phyloP scores from a whole-genome alignment of 2,113 vertebrate genomes.

The Pterocles burchelli region DNA sequence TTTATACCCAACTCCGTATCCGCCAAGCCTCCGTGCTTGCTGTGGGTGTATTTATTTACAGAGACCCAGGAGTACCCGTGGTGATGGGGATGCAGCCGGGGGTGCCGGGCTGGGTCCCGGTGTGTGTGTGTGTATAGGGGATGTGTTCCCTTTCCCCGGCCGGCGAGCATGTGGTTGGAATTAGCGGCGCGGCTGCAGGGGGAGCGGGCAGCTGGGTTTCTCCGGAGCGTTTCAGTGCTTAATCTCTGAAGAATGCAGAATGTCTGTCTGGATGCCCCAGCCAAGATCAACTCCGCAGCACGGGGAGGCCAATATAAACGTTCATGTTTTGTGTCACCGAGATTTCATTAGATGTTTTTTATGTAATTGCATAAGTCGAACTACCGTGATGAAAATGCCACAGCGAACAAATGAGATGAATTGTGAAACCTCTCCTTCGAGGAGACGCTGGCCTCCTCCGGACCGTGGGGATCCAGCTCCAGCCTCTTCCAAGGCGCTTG shows the following conservation, averaged over 20 bases:
- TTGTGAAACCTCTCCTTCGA: background rate
- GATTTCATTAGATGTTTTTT: slow-evolving; percentile 40
- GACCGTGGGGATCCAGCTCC: background rate
- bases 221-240: slow-evolving; percentile 44
- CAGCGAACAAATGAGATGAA: background rate
- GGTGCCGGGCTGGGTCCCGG: background rate
- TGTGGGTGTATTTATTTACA: rapidly evolving
- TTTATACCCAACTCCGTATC: rapidly evolving
- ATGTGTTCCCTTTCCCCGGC: background rate
- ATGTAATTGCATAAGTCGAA: slow-evolving; percentile 49
- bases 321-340: slow-evolving; percentile 67
- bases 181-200: slow-evolving; percentile 26
- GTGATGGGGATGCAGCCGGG: background rate
- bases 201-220: slow-evolving; percentile 44
- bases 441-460: background rate
- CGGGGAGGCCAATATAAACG: slow-evolving; percentile 52
- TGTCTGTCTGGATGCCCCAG: slow-evolving; percentile 37
- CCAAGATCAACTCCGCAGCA: slow-evolving; percentile 23
- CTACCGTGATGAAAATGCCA: slow-evolving; percentile 47
- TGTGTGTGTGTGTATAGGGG: background rate
- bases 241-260: slow-evolving; percentile 50
- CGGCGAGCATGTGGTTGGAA: slow-evolving; percentile 39
- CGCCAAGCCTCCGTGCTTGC: rapidly evolving
- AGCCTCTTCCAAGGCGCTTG: background rate
- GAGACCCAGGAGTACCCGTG: rapidly evolving